These are phyloP conservation scores for Picathartes gymnocephalus DNA, from an alignment of 2,113 vertebrate genomes.

Conservation along the genomic window DNA sequence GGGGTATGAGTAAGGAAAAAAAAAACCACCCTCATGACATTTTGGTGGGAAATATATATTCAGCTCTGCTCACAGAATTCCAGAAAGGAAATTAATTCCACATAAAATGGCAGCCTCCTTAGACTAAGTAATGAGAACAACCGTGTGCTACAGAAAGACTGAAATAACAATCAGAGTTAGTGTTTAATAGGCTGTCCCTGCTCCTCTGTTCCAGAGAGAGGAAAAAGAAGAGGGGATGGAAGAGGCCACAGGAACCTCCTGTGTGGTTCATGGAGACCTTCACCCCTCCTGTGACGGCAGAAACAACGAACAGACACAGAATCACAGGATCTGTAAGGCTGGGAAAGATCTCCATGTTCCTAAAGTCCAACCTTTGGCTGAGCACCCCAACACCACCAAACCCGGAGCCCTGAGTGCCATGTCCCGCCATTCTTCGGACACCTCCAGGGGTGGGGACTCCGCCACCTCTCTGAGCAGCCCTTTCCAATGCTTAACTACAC, in stretches of 20 bases:
- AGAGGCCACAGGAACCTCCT: not conserved
- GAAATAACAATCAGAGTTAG: slow-evolving; percentile 7
- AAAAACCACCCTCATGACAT: not conserved
- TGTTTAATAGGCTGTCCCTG: not conserved
- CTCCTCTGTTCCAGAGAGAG: not conserved
- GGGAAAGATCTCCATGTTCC: not conserved
- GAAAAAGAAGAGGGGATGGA: not conserved
- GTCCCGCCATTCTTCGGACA: no score
- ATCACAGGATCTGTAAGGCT: not conserved
- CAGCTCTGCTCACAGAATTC: slow-evolving; percentile 6
- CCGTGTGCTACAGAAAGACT: not conserved
- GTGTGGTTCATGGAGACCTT: not conserved
- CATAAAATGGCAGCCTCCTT: slow-evolving; percentile 44
- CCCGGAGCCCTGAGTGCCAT: not conserved
- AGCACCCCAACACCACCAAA: not conserved
- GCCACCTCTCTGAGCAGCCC: not conserved
- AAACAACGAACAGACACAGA: not conserved
- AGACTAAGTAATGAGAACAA: slow-evolving; percentile 36
- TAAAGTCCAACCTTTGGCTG: not conserved
- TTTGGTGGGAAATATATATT: slow-evolving; percentile 34
- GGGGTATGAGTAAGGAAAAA: slow-evolving; percentile 12
- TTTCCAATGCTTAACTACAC: not conserved
- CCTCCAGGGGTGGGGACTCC: not conserved
- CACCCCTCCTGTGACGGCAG: not conserved
- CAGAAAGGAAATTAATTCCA: slow-evolving; percentile 48